These are phyloP conservation scores for Eremophila alpestris DNA, from an alignment of 2,797 vertebrate genomes.

Conservation along the genomic window DNA sequence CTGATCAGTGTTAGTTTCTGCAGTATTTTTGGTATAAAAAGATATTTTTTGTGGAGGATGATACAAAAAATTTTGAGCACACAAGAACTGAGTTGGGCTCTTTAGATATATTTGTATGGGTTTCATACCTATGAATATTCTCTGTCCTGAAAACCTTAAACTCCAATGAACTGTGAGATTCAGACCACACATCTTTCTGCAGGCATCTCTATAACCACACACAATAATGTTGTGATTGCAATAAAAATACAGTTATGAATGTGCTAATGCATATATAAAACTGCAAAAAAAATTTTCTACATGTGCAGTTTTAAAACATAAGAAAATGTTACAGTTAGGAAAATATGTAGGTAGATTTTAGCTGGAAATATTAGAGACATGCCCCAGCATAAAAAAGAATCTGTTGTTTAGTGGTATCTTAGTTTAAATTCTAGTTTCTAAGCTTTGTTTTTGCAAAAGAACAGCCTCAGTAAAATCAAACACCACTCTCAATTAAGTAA, in stretches of 20 bases:
- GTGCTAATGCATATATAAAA: not conserved
- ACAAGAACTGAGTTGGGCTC: not conserved
- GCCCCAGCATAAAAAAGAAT: not conserved
- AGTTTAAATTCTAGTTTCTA: not conserved
- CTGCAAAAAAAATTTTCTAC: not conserved
- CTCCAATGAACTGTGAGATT: not conserved
- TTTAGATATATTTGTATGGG: not conserved
- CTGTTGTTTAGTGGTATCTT: not conserved
- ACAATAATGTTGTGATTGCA: not conserved
- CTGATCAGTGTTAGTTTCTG: not conserved
- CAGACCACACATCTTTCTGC: not conserved
- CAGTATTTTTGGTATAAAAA: not conserved
- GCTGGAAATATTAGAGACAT: not conserved
- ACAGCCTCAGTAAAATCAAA: not conserved
- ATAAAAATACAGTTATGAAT: not conserved
- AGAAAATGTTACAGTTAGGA: not conserved
- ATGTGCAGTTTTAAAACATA: not conserved
- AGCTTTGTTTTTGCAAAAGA: not conserved
- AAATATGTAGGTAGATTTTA: not conserved
- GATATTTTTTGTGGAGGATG: not conserved
- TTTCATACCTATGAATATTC: not conserved
- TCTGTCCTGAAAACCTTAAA: not conserved
- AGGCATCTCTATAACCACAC: not conserved
- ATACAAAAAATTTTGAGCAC: not conserved
- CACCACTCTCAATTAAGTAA: not conserved